Evolutionary conservation across 37 sponge, comb jelly and placozoan species (phyloP), one percentile per base, ranked within the genome.

Genomic region (Diacarnus erythraeanus): DNA sequence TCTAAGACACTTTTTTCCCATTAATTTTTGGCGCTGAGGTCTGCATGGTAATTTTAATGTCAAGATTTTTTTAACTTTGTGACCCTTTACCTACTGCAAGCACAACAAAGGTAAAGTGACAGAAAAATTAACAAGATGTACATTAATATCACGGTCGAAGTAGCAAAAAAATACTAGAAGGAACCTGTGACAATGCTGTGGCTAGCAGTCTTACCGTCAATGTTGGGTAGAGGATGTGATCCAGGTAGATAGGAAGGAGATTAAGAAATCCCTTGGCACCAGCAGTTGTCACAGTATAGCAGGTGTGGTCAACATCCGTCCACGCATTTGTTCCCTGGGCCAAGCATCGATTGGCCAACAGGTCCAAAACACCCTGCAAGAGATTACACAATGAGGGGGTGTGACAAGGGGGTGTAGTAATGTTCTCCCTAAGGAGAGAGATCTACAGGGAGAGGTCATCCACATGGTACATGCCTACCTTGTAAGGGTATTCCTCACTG

Each of bases 311-410:
- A 42, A 83, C 84, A 60, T 95, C 99, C 0, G 99, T 98, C 97
- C 97, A 98, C 6, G 99, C 99, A 75, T 98, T 98, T 26, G 99
- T 98, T 6, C 99, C 99, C 38, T 91, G 89, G 3, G 99, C 89
- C 1, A 95, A 79, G 69, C 96, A 95, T 2, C 96, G 92, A 41
- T 94, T 97, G 29, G 95, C 95, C 57, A 94, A 61, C 68, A 94
- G 73, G 69, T 97, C 97, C 72, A 97, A 67, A 0, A 97, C 92
- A 65, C 97, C 97, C 94, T 94, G 58, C n/a, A 79, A n/a, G n/a
- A n/a, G n/a, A n/a, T n/a, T n/a, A n/a, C n/a, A 39, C 33, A 38
- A 25, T 5, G 18, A 40, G 72, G n/a, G 43, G 44, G 10, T 23
- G 42, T 1, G 56, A 12, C 29, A 47, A 18, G 31, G 25, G 74